A percentile compares a stretch with the other conserved stretches of the same genome.
phyloP scores from a whole-genome alignment of 2,888 invertebrate species.

The Oegoconia quadripuncta region DNA sequence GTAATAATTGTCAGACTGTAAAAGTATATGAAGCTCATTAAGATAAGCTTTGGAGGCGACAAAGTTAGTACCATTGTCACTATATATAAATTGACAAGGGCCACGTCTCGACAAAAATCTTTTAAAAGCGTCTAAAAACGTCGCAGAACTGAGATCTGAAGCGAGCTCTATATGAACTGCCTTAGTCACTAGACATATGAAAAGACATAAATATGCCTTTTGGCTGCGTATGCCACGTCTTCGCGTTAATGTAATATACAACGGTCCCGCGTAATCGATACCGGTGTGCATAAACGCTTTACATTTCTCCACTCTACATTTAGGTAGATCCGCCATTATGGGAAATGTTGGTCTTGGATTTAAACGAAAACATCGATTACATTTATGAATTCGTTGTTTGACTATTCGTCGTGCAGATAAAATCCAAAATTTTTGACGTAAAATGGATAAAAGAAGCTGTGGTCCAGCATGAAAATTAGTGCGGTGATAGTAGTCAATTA shows the following conservation, averaged over 20 bases:
- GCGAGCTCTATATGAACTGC: slow-evolving; percentile 14
- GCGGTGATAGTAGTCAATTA: slow-evolving; percentile 9
- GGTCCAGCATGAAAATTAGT: slow-evolving; percentile 11
- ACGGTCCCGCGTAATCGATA: slow-evolving; percentile 9
- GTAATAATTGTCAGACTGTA: slow-evolving; percentile 1
- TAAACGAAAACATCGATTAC: background rate
- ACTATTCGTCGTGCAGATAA: slow-evolving; percentile 1
- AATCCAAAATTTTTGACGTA: slow-evolving; percentile 11
- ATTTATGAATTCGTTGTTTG: background rate
- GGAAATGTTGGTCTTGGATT: slow-evolving; percentile 10
- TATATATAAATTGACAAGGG: background rate
- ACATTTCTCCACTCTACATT: slow-evolving; percentile 4
- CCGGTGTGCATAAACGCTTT: slow-evolving; percentile 11
- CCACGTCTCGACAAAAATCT: slow-evolving; percentile 14
- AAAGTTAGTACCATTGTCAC: slow-evolving; percentile 13
- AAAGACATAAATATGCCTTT: slow-evolving; percentile 12
- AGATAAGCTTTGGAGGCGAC: slow-evolving; percentile 2
- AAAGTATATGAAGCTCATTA: slow-evolving; percentile 2
- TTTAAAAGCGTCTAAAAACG: slow-evolving; percentile 7
- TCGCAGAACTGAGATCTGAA: slow-evolving; percentile 3
- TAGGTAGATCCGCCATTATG: slow-evolving; percentile 9
- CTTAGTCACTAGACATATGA: slow-evolving; percentile 10
- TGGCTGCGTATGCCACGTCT: slow-evolving; percentile 5
- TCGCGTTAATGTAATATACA: slow-evolving; percentile 1
- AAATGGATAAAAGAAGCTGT: slow-evolving; percentile 5